Percentiles rank a stretch among this genome's conserved stretches.
Evolutionary conservation across 1,140 invertebrate species (phyloP).

Genomic region (Drosophila rhopaloa): DNA sequence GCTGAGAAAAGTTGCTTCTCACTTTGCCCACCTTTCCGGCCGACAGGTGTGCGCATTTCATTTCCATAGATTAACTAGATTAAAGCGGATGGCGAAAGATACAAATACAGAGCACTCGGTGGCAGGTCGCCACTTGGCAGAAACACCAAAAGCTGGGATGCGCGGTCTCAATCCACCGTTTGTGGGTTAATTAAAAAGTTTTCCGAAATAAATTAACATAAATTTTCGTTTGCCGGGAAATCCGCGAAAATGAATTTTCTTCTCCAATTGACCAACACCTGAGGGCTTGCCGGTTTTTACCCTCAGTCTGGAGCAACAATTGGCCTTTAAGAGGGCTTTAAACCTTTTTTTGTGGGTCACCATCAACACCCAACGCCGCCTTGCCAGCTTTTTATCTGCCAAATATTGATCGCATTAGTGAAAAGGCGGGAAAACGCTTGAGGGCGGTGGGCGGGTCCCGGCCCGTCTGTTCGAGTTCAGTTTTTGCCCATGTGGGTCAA

Average conservation of each 20-base stretch:
- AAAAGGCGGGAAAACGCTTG: slow-evolving; percentile 33
- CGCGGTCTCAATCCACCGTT: slow-evolving; percentile 8
- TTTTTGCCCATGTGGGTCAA: slow-evolving; percentile 65
- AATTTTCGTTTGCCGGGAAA: slow-evolving; percentile 61
- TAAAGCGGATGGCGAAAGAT: slow-evolving; percentile 17
- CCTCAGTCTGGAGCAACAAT: slow-evolving; percentile 38
- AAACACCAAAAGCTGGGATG: slow-evolving; percentile 28
- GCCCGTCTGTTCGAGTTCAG: slow-evolving; percentile 4
- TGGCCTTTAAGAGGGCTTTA: slow-evolving; percentile 41
- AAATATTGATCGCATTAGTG: slow-evolving; percentile 72
- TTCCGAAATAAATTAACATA: slow-evolving; percentile 69
- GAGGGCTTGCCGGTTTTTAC: slow-evolving; percentile 16
- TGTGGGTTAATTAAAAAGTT: slow-evolving; percentile 76
- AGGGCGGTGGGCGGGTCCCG: not conserved
- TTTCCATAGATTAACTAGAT: slow-evolving; percentile 73
- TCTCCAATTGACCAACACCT: slow-evolving; percentile 61
- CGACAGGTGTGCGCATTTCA: slow-evolving; percentile 71
- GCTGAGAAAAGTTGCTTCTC: slow-evolving; percentile 7
- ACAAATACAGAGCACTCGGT: slow-evolving; percentile 4
- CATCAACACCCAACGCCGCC: not conserved
- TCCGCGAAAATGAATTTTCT: slow-evolving; percentile 60
- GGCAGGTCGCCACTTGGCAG: slow-evolving; percentile 10
- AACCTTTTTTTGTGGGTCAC: slow-evolving; percentile 16
- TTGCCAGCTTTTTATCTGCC: slow-evolving; percentile 46
- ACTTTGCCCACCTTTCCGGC: not conserved